Evolutionary conservation across 2,113 vertebrate species (phyloP), one percentile per base, ranked within the genome.

Genomic region (Pampusana beccarii): DNA sequence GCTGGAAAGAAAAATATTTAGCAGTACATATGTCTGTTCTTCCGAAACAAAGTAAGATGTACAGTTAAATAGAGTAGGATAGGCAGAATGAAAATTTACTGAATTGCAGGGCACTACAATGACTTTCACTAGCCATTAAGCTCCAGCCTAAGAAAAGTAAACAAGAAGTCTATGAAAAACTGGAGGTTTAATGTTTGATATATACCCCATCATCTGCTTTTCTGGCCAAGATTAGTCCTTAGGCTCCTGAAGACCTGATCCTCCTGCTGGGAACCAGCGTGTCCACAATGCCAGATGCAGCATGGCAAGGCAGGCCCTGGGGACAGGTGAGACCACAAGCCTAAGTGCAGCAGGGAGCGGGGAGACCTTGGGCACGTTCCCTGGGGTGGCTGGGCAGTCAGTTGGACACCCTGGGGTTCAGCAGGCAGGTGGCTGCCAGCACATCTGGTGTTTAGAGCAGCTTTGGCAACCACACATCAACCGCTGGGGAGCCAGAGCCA

Each of bases 271-370:
- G 19, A 75, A 60, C 13, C 10, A 5, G 16, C 5, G 15, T 15
- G 38, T 42, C 36, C 29, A 11, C 42, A 48, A 53, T 10, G 13
- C 38, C 0, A 1, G 42, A 14, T 57, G 38, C 29, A 29, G 16
- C 1, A 1, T 42, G 21, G 29, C 42, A 36, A 23, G 16, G 23
- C 18, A 26, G 38, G 26, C n/a, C 13, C n/a, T 14, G 46, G 19
- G 46, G 25, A 70, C n/a, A 19, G 0, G 0, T 0, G 3, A 12
- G 42, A 74, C 23, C 36, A 31, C 44, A 25, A 16, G 62, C n/a
- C 44, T 36, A 29, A 54, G 38, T 16, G 44, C 31, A 65, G 11
- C 23, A 33, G 42, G 44, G 44, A 54, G n/a, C 2, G 0, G 9
- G 16, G 33, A 83, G 42, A 57, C 21, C 36, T 80, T 13, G 69